Conservation (phyloP, 2,888 invertebrate genomes). For the Portevinia maculata region DNA sequence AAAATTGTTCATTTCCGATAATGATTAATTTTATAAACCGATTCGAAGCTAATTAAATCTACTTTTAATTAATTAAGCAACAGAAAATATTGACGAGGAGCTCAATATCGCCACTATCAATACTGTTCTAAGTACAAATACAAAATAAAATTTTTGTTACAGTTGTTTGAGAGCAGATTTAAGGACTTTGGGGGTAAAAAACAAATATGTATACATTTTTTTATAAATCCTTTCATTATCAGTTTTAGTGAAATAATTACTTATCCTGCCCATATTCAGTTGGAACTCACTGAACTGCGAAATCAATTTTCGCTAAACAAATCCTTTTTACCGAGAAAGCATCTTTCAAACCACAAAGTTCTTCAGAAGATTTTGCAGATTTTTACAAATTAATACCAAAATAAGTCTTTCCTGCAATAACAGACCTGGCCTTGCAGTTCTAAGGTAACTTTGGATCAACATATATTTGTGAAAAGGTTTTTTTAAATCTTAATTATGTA, state of each 20-base stretch:
- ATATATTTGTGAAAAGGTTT: too few relatives aligned
- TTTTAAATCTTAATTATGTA: too few relatives aligned
- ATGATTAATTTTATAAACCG: background rate
- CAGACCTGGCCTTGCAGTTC: too few relatives aligned
- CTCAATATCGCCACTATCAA: conserved; percentile 27
- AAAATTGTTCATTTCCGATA: too few relatives aligned
- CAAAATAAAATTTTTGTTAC: conserved; percentile 8
- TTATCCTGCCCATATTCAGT: too few relatives aligned
- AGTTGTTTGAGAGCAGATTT: too few relatives aligned
- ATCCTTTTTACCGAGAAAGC: conserved; percentile 1
- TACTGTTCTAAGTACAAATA: conserved; percentile 6
- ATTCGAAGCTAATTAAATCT: background rate
- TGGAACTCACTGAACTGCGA: too few relatives aligned
- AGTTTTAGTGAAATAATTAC: conserved; percentile 17
- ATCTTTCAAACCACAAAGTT: too few relatives aligned
- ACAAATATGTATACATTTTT: conserved; percentile 1
- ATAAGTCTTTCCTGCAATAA: too few relatives aligned
- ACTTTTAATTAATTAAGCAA: background rate
- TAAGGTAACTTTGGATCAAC: too few relatives aligned
- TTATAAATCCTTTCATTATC: conserved; percentile 9
- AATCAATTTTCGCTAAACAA: conserved; percentile 9
- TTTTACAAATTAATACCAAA: background rate
- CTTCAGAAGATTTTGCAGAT: too few relatives aligned
- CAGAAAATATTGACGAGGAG: conserved; percentile 9
- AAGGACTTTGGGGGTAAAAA: conserved; percentile 17